phyloP scores from a whole-genome alignment of 2,797 vertebrate genomes.

The Microcaecilia unicolor region DNA sequence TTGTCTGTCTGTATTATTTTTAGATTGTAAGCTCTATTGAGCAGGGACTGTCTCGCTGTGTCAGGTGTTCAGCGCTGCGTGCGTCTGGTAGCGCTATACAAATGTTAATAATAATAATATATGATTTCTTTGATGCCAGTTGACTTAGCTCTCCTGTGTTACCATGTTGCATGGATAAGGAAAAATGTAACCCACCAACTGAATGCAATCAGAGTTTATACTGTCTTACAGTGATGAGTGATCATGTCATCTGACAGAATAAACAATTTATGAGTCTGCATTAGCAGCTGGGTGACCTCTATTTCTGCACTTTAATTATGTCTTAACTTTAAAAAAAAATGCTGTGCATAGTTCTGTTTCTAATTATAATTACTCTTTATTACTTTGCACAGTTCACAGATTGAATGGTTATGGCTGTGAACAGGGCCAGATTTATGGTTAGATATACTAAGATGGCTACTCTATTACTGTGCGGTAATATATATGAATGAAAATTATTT shows the following conservation, averaged over 20 bases:
- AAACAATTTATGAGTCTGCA: constrained; percentile 8
- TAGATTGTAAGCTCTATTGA: too few relatives aligned
- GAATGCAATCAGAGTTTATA: constrained; percentile 9
- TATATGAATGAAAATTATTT: too few relatives aligned
- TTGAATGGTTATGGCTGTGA: too few relatives aligned
- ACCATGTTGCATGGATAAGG: constrained; percentile 38
- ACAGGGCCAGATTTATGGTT: too few relatives aligned
- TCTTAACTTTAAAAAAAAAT: constrained; percentile 12
- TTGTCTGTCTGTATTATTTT: too few relatives aligned
- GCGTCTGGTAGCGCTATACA: too few relatives aligned
- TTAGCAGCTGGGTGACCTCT: constrained; percentile 31
- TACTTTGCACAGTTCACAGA: too few relatives aligned
- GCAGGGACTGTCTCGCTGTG: too few relatives aligned
- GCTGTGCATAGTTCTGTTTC: not conserved
- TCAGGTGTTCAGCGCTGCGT: too few relatives aligned
- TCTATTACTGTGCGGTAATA: too few relatives aligned
- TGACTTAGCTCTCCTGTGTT: constrained; percentile 38
- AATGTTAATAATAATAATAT: constrained; percentile 18
- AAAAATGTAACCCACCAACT: constrained; percentile 33
- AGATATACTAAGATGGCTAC: too few relatives aligned
- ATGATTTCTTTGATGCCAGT: constrained; percentile 45
- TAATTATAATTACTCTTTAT: too few relatives aligned
- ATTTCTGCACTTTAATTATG: constrained; percentile 25
- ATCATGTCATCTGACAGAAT: constrained; percentile 11
- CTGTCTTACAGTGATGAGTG: constrained; percentile 11